These are phyloP conservation scores for Lamellibrachia columna DNA, from an alignment of 2,888 invertebrate genomes.

Conservation along the genomic window DNA sequence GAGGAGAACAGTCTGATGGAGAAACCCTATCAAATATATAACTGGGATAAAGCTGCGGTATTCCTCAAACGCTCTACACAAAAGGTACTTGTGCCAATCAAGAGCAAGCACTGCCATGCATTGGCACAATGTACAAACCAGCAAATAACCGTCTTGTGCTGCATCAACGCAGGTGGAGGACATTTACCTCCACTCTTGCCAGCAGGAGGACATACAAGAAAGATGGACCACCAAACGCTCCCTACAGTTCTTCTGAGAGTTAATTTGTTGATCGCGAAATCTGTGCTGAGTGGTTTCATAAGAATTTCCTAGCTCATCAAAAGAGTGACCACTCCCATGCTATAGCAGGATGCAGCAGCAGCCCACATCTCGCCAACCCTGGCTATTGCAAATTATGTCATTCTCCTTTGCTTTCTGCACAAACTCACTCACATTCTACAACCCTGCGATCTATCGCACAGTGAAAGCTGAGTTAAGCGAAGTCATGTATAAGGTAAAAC, in stretches of 20 bases:
- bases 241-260: conserved; percentile 21
- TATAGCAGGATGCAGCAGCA: conserved; percentile 25
- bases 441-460: not conserved
- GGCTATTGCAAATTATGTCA: no score
- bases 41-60: not conserved
- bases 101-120: not conserved
- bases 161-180: not conserved
- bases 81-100: not conserved
- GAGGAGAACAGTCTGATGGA: not conserved
- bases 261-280: conserved; percentile 27
- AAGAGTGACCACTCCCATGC: conserved; percentile 16
- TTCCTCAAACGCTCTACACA: not conserved
- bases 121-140: not conserved
- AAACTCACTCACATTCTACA: no score
- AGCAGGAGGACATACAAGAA: not conserved
- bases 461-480: conserved; percentile 22
- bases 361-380: not conserved
- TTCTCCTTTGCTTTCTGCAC: no score
- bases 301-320: conserved; percentile 24
- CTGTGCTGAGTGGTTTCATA: conserved; percentile 28
- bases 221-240: conserved; percentile 18
- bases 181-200: not conserved
- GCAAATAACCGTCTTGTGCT: not conserved
- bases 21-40: not conserved
- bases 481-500: conserved; percentile 27